Percentiles rank a stretch among this genome's conserved stretches.
Conservation (phyloP, 2,113 vertebrate species). For the Eurystomus gularis region DNA sequence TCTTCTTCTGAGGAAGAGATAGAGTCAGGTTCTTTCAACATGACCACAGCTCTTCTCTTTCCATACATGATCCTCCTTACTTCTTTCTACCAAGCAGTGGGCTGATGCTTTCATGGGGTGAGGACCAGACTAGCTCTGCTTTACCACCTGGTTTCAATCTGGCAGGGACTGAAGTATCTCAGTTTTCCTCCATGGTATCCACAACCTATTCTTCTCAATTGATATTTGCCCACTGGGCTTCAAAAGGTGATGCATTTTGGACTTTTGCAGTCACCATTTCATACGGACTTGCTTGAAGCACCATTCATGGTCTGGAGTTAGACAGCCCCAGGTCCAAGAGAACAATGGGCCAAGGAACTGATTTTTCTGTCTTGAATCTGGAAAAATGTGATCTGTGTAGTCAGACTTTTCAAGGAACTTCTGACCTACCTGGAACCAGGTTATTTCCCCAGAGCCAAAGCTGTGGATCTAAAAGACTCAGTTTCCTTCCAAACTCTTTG, state of each 20-base stretch:
- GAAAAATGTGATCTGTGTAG: background rate
- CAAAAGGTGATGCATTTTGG: background rate
- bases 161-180: background rate
- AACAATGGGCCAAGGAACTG: background rate
- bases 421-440: no score
- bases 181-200: background rate
- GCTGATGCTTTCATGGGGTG: background rate
- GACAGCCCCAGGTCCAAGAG: background rate
- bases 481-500: background rate
- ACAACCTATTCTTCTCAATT: background rate
- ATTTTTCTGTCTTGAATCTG: background rate
- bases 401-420: background rate
- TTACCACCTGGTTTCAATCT: background rate
- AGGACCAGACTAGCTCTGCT: background rate
- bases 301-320: background rate
- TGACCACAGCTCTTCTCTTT: background rate
- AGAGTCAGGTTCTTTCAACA: background rate
- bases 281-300: background rate
- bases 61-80: background rate
- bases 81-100: background rate
- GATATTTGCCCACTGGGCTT: background rate
- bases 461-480: background rate
- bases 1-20: background rate
- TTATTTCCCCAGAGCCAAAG: background rate
- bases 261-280: background rate